A percentile compares a stretch with the other conserved stretches of the same genome.
These are phyloP conservation scores for Elaphurus davidianus DNA, from an alignment of 2,113 vertebrate genomes.

Conservation along the genomic window DNA sequence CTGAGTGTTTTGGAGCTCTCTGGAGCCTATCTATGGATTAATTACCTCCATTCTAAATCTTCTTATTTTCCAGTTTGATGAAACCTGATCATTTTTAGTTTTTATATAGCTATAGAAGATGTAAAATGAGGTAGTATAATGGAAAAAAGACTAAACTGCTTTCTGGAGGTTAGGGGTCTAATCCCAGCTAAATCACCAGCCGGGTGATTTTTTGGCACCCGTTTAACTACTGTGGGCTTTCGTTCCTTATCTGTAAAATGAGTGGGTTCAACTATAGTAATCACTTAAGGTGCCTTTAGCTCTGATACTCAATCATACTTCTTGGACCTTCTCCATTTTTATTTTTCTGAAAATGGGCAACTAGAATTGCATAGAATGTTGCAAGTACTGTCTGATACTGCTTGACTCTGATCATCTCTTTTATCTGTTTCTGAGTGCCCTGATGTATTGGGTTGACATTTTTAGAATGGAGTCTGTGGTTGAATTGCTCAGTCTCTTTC, in stretches of 20 bases:
- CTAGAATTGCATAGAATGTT: not conserved
- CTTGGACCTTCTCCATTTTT: not conserved
- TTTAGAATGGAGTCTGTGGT: not conserved
- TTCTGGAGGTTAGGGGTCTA: not conserved
- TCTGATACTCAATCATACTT: not conserved
- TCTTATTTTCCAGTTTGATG: not conserved
- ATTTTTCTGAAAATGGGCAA: constrained; percentile 18
- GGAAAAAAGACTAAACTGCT: not conserved
- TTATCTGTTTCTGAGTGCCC: not conserved
- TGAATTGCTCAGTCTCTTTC: not conserved
- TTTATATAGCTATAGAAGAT: constrained; percentile 3
- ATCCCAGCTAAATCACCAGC: not conserved
- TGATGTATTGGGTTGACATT: not conserved
- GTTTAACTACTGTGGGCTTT: not conserved
- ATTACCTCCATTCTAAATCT: constrained; percentile 2
- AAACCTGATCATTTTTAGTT: not conserved
- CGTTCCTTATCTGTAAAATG: constrained; percentile 18
- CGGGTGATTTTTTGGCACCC: not conserved
- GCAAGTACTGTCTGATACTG: not conserved
- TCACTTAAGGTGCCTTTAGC: not conserved
- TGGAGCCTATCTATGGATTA: not conserved
- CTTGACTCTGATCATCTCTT: not conserved
- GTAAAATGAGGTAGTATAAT: not conserved
- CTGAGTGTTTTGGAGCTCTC: not conserved
- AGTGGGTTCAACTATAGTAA: not conserved